Percentiles rank a stretch among this genome's conserved stretches.
Evolutionary conservation across 1,140 invertebrate genomes (phyloP).

Genomic region (Nasonia longicornis): DNA sequence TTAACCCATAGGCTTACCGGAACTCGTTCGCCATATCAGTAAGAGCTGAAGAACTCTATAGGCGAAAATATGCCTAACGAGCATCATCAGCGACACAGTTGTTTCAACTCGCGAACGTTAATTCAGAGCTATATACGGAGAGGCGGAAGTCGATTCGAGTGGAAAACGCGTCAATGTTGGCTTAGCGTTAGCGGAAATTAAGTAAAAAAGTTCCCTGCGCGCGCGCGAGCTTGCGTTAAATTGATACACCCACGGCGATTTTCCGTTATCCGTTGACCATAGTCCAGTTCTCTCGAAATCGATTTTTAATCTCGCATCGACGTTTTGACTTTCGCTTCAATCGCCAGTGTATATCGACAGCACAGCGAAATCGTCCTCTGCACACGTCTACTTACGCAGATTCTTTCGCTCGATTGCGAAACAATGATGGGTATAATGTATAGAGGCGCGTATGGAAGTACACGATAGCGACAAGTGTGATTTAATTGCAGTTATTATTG

Average conservation of each 20-base stretch:
- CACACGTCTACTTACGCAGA: not conserved
- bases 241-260: not conserved
- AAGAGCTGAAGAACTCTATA: too few species aligned
- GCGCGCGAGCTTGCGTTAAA: not conserved
- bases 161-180: slow-evolving; percentile 24
- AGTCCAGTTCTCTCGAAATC: not conserved
- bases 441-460: too few species aligned
- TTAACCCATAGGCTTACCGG: too few species aligned
- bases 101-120: not conserved
- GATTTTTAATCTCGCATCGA: not conserved
- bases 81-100: not conserved
- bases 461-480: too few species aligned
- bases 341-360: not conserved
- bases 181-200: slow-evolving; percentile 33
- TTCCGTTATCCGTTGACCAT: not conserved
- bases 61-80: not conserved
- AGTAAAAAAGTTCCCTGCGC: not conserved
- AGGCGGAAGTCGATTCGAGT: not conserved
- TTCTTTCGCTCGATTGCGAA: too few species aligned
- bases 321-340: not conserved
- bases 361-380: not conserved
- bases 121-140: not conserved
- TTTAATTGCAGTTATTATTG: too few species aligned
- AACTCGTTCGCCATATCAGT: too few species aligned
- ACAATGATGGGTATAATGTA: too few species aligned